Base-by-base conservation (phyloP, 2,113 vertebrate species). In the Prunella fulvescens region DNA sequence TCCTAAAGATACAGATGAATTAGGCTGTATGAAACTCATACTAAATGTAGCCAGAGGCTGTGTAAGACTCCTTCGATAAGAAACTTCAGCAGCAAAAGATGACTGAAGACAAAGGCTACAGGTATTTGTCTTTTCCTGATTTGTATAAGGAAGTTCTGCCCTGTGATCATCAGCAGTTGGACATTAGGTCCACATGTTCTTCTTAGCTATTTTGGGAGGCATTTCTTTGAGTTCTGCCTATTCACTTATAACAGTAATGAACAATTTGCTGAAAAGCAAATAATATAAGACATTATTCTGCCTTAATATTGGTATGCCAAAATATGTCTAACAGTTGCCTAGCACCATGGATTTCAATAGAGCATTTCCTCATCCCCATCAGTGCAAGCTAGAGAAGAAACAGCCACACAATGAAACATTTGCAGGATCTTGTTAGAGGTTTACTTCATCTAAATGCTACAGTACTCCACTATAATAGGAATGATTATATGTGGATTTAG, bases 401-500 rank as follows among this genome's bases (percentile, higher is more conserved):
- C 45, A 93, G 42, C 18, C 87, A 70, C 65, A 91, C 48, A 88
- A 92, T 64, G 71, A 73, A 92, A 62, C 18, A n/a, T 69, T 81
- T 88, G 76, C 78, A 86, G 77, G 67, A 56, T 54, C 90, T 92
- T 82, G 6, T 78, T 62, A 78, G 76, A 76, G 71, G 70, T 40
- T 91, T 53, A 78, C 79, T 90, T 94, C 74, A 35, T 80, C 42
- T 14, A 83, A 96, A 60, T 72, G 76, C 87, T 90, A 45, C 58
- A 78, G 42, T 45, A 80, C 62, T 90, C 86, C 79, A 90, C 37
- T 47, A 54, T 72, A 66, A 95, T 93, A 81, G 45, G 47, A 94
- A 95, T n/a, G 25, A 85, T 89, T 88, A 56, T 47, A 76, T n/a
- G 65, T 86, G 80, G 85, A 93, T 90, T 93, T 89, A 61, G 73